Evolutionary conservation across 2,113 vertebrate species (phyloP), one percentile per base, ranked within the genome.

Genomic region (Alethe castanea): DNA sequence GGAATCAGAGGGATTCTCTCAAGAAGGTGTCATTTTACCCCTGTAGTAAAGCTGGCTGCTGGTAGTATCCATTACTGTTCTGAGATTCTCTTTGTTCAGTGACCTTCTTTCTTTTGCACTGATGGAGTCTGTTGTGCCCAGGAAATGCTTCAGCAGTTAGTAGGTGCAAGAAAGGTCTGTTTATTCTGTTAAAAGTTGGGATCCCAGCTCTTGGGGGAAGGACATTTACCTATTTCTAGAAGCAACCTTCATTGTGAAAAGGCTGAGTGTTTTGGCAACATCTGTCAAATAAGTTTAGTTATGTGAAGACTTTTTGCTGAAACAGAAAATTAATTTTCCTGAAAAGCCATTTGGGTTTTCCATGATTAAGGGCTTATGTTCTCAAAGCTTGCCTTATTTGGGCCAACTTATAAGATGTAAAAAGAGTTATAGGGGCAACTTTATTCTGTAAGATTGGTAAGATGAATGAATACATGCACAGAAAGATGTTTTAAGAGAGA

Each of bases 321-420:
- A 97, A 97, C 62, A 94, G 91, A 97, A 97, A 94, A 96, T 80
- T 40, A 91, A 87, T 95, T 96, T 88, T 95, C 29, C 72, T 82
- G 79, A 28, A 94, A 94, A 96, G 65, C 71, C 71, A 69, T 93
- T 97, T 91, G 59, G 31, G 45, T 94, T 86, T 36, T 60, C 56
- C 44, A 40, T 94, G 90, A 95, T 91, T 93, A 92, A 96, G 69
- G 86, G 33, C 67, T 74, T 93, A 47, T 24, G 11, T 64, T 94
- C 48, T 92, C 5, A 14, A 88, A 88, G 48, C 47, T 77, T 90
- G 48, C 80, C 61, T 60, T 89, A 79, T 92, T 74, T 84, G 40
- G 76, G 53, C 88, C 48, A 89, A 31, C 33, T 80, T 72, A 56
- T 65, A 92, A 90, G 57, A 77, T 86, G 87, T 54, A 84, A 31